Conservation (phyloP, 2,113 vertebrate genomes). For the Dipodomys spectabilis region DNA sequence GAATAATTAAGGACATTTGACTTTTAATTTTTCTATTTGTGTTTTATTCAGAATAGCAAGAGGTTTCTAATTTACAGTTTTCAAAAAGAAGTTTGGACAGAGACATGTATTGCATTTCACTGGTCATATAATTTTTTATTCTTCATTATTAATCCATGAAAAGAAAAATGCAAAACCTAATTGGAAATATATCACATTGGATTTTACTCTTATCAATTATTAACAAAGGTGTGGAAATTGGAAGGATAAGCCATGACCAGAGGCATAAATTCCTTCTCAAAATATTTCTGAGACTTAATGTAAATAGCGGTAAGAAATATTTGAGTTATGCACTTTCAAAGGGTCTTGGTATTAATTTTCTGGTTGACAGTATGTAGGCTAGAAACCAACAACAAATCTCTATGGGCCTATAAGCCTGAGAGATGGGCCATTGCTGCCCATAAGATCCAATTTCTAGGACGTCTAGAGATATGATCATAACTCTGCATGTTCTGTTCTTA, state of each 20-base stretch:
- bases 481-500: neutral
- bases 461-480: neutral
- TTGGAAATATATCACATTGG: conserved; percentile 53
- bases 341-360: neutral
- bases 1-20: neutral
- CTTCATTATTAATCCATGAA: conserved; percentile 54
- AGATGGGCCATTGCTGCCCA: no score
- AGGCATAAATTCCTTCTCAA: neutral
- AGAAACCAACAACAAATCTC: neutral
- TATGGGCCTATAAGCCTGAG: neutral
- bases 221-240: neutral
- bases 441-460: neutral
- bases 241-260: neutral
- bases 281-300: neutral
- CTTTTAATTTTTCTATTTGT: conserved; percentile 17
- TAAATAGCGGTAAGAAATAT: neutral
- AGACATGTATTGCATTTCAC: conserved; percentile 46
- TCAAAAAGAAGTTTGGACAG: conserved; percentile 50
- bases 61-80: conserved; percentile 44
- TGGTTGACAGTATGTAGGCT: neutral
- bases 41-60: neutral
- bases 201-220: conserved; percentile 44
- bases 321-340: neutral
- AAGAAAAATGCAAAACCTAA: conserved; percentile 42
- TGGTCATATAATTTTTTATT: conserved; percentile 32